phyloP scores from a whole-genome alignment of 2,888 invertebrate genomes.

The Perizoma affinitatum region DNA sequence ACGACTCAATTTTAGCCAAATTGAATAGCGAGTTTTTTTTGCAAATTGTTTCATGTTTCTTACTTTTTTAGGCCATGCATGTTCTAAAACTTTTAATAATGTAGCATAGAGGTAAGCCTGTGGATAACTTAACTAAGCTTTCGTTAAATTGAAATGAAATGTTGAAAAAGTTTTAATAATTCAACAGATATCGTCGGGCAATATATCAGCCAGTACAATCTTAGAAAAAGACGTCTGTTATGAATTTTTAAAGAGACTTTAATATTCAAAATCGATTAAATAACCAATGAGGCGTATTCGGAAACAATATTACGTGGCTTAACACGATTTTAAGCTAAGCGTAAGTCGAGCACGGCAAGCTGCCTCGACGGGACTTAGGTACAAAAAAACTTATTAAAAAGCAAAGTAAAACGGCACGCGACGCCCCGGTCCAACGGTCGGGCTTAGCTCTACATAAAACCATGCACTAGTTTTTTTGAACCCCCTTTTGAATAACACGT shows the following conservation, averaged over 20 bases:
- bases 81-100: constrained; percentile 21
- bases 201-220: constrained; percentile 40
- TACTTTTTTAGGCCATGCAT: constrained; percentile 5
- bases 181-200: constrained; percentile 29
- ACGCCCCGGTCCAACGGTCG: constrained; percentile 55
- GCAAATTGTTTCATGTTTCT: constrained; percentile 4
- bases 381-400: constrained; percentile 61
- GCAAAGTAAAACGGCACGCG: constrained; percentile 70
- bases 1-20: constrained; percentile 21
- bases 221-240: constrained; percentile 36
- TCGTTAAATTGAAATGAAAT: constrained; percentile 16
- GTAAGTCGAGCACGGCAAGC: constrained; percentile 43
- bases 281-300: constrained; percentile 45
- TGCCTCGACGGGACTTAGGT: constrained; percentile 45
- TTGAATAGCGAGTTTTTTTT: constrained; percentile 8
- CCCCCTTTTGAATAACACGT: constrained; percentile 66
- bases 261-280: constrained; percentile 44
- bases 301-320: constrained; percentile 41
- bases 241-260: constrained; percentile 41
- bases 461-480: constrained; percentile 61
- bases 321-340: constrained; percentile 36
- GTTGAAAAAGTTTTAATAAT: constrained; percentile 27
- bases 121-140: constrained; percentile 27
- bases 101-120: constrained; percentile 19
- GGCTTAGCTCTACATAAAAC: constrained; percentile 51